Evolutionary conservation across 1,140 invertebrate species (phyloP).

Genomic region (Ladona fulva): DNA sequence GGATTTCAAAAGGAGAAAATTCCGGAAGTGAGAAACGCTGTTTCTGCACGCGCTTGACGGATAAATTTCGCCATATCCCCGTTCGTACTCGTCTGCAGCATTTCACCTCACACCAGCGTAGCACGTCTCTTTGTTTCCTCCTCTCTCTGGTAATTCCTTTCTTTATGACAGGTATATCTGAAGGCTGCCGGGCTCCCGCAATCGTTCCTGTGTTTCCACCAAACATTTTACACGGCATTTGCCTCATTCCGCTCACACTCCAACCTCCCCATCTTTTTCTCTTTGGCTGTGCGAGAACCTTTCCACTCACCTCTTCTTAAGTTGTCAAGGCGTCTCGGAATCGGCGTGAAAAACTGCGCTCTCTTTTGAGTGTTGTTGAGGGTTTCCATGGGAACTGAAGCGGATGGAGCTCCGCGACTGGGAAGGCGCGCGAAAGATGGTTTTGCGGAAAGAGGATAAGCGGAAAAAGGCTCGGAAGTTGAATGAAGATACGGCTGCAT

Average conservation of each 20-base stretch:
- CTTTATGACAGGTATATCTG: not conserved
- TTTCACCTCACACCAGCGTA: too few species aligned
- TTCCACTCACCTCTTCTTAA: not conserved
- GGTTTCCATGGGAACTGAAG: not conserved
- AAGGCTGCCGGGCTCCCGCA: not conserved
- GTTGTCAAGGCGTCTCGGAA: not conserved
- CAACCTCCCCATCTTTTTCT: not conserved
- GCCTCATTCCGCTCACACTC: not conserved
- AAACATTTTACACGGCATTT: not conserved
- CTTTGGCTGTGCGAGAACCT: too few species aligned
- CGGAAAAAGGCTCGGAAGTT: not conserved
- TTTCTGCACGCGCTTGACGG: too few species aligned
- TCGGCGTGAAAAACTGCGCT: constrained; percentile 6
- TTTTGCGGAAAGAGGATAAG: not conserved
- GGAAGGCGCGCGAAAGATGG: not conserved
- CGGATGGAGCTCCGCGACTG: not conserved
- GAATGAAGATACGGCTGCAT: constrained; percentile 1
- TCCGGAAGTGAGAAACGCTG: too few species aligned
- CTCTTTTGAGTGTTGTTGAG: not conserved
- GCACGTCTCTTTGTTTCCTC: too few species aligned
- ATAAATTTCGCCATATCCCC: too few species aligned
- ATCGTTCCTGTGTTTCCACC: not conserved
- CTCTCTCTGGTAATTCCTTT: too few species aligned
- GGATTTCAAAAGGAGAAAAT: too few species aligned
- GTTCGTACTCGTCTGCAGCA: too few species aligned